phyloP scores from a whole-genome alignment of 1,140 invertebrate species.

The Lysiphlebus fabarum region DNA sequence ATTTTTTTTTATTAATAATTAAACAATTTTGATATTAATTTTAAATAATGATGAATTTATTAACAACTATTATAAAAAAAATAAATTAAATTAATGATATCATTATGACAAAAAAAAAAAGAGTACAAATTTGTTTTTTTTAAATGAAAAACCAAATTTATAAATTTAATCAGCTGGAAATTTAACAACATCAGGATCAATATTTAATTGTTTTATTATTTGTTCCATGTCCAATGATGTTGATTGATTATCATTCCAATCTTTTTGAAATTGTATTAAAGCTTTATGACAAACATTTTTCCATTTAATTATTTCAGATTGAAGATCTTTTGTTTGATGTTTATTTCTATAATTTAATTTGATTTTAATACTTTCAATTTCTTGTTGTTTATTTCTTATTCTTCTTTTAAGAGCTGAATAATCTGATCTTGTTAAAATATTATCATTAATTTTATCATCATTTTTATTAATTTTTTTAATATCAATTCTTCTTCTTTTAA shows the following conservation, averaged over 20 bases:
- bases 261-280: constrained; percentile 21
- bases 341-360: constrained; percentile 21
- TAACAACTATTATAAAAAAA: too few relatives aligned
- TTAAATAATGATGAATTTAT: too few relatives aligned
- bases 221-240: constrained; percentile 14
- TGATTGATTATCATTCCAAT: constrained; percentile 8
- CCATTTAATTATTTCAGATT: constrained; percentile 21
- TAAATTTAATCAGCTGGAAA: constrained; percentile 20
- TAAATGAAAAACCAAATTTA: background rate
- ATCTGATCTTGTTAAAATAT: background rate
- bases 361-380: constrained; percentile 19
- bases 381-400: constrained; percentile 14
- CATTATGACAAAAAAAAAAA: background rate
- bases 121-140: constrained; percentile 6
- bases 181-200: constrained; percentile 19
- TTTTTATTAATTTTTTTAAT: background rate
- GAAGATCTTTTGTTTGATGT: constrained; percentile 24
- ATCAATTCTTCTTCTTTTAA: constrained; percentile 23
- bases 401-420: constrained; percentile 12
- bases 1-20: too few relatives aligned
- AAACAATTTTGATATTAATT: too few relatives aligned
- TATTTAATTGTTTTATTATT: constrained; percentile 19
- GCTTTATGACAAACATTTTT: constrained; percentile 20
- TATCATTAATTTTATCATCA: background rate
- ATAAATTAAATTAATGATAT: background rate